Evolutionary conservation across 2,797 vertebrate genomes (phyloP), one percentile per base, ranked within the genome.

Genomic region (Cryptoprocta ferox): DNA sequence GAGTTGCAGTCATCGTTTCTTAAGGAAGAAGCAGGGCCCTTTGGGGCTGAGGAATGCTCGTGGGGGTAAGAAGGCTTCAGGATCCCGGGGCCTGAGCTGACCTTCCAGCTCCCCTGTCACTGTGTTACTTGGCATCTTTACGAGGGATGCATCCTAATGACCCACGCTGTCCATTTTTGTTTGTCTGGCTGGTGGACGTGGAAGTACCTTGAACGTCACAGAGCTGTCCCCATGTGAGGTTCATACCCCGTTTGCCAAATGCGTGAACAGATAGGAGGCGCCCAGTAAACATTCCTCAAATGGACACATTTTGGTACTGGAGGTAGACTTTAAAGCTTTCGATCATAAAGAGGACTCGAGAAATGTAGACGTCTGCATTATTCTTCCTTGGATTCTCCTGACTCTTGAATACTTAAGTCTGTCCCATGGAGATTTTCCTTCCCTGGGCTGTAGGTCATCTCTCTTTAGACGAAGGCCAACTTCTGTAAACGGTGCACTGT

Each of bases 361-460:
- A 53, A 65, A 13, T n/a, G 14, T 2, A 78, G 80, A 28, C 1
- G 0, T 30, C 80, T 65, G 83, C 21, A 0, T 45, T 26, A 73
- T 92, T 94, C 50, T 78, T 94, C 50, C 84, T 89, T 26, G 9
- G 61, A 14, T 92, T 92, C 92, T 92, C 94, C 90, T 73, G 53
- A 32, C 0, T 0, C 87, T 76, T 89, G 50, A 91, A 94, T 95
- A 95, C 80, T 92, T 82, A 78, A 97, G 45, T 30, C 18, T 28
- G 4, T 35, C 71, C 26, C 11, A 3, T 70, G 87, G 76, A 42
- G 53, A 76, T 75, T 75, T 78, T 85, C 84, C 94, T 70, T 76
- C 70, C 68, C 37, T 26, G 19, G 32, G 16, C 42, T 78, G 19
- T 45, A 1, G 56, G 82, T 83, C 78, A 37, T 81, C 32, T 19